Conservation (phyloP, 2,797 vertebrate genomes). For the Micropoecilia bifurca region DNA sequence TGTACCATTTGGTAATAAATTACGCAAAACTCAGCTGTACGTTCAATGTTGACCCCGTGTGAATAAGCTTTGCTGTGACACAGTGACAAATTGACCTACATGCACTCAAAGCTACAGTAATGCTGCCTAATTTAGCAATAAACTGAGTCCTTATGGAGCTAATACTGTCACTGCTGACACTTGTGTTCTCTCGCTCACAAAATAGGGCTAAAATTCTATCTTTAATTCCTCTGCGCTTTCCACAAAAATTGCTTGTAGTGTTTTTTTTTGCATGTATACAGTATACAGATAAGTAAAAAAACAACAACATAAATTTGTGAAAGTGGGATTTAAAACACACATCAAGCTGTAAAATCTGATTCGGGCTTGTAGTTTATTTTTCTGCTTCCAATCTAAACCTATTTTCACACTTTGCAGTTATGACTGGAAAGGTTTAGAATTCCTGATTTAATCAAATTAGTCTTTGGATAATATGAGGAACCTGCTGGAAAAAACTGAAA, state of each 20-base stretch:
- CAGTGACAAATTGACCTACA: neutral
- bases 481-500: constrained; percentile 30
- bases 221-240: neutral
- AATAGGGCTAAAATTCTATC: neutral
- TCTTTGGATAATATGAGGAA: constrained; percentile 36
- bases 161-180: neutral
- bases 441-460: constrained; percentile 22
- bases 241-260: neutral
- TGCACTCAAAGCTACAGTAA: neutral
- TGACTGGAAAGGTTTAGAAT: constrained; percentile 35
- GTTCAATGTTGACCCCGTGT: neutral
- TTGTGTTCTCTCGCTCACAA: neutral
- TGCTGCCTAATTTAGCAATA: neutral
- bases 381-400: constrained; percentile 60
- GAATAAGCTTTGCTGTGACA: neutral
- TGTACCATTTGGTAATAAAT: constrained; percentile 3
- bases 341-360: constrained; percentile 53
- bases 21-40: constrained; percentile 3
- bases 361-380: constrained; percentile 41
- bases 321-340: constrained; percentile 50
- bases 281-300: neutral
- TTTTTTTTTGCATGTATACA: neutral
- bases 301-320: constrained; percentile 2
- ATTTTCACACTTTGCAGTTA: constrained; percentile 48
- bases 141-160: neutral